Base-by-base conservation (phyloP, 2,797 vertebrate genomes). In the Lycodopsis pacificus region DNA sequence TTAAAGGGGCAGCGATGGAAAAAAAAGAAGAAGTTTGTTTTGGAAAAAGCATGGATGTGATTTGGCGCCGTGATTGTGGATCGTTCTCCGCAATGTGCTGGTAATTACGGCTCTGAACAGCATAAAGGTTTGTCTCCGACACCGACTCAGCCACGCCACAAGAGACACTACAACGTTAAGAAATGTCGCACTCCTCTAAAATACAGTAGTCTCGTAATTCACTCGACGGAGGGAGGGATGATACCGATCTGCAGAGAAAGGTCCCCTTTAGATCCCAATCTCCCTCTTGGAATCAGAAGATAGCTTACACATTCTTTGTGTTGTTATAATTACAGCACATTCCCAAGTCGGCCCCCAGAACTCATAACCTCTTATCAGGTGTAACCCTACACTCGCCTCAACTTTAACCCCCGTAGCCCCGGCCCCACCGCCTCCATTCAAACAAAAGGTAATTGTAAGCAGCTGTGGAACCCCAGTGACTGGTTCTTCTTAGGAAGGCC, bases 361-460 rank as follows among this genome's bases (percentile, higher is more conserved):
- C 91, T 92, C 93, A 93, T 94, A 94, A 95, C 91, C 92, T 96
- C 93, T 94, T 96, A 95, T 96, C 93, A 95, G 92, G 89, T 95
- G 95, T 96, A 97, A 97, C 95, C 85, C 92, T 94, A 96, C 95
- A 94, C 94, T 89, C 89, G 65, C 86, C 93, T 95, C 93, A 93
- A 93, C 95, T 95, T 96, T 95, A 96, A 94, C 92, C 96, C 91
- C 88, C 89, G 68, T 65, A 69, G 82, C 87, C 91, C 83, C 69
- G 78, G 71, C 86, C 84, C 81, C 63, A 70, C 86, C 62, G 79
- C 90, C 86, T 95, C 91, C 86, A 88, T 87, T 70, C 80, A 94
- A 94, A 95, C 92, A 95, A 95, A 95, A 91, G 89, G 87, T 95
- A 94, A 97, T 95, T 95, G 95, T 96, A 94, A 96, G 94, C 90